Evolutionary conservation across 92 coral and sea anemone genomes (phyloP).

Genomic region (Umimayanthus kanabou): DNA sequence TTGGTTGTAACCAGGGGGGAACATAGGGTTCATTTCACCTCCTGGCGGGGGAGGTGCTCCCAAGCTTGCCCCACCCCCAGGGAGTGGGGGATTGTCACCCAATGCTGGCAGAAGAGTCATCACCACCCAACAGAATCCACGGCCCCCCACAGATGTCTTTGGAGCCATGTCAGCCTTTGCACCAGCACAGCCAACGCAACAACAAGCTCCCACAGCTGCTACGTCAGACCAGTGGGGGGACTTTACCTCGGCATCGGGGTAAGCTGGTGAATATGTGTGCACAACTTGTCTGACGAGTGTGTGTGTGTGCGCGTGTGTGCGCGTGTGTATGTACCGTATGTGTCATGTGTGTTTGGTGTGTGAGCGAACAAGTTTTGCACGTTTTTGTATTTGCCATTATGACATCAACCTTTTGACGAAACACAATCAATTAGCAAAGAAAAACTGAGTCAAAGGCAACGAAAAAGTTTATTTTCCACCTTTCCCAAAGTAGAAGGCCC

Average conservation of each 20-base stretch:
- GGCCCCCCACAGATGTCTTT: slow-evolving; percentile 46
- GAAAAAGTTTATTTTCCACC: too few relatives aligned
- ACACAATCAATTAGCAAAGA: too few relatives aligned
- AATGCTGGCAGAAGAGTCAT: slow-evolving; percentile 59
- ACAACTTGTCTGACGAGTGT: background rate
- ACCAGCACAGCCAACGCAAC: slow-evolving; percentile 59
- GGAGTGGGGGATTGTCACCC: slow-evolving; percentile 79
- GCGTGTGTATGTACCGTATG: too few relatives aligned
- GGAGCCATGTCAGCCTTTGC: slow-evolving; percentile 58
- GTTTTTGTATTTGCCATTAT: too few relatives aligned
- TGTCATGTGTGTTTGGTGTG: too few relatives aligned
- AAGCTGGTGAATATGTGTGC: background rate
- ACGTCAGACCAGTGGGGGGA: slow-evolving; percentile 88
- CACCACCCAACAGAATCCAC: slow-evolving; percentile 46
- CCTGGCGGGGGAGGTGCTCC: slow-evolving; percentile 86
- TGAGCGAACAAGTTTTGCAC: too few relatives aligned
- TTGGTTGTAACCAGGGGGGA: slow-evolving; percentile 62
- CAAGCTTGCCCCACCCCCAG: slow-evolving; percentile 93
- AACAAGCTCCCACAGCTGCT: slow-evolving; percentile 47
- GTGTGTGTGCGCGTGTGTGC: too few relatives aligned
- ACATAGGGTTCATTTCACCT: slow-evolving; percentile 80
- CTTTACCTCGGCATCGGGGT: slow-evolving; percentile 88
- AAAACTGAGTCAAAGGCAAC: too few relatives aligned
- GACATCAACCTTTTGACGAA: too few relatives aligned
- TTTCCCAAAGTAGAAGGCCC: too few relatives aligned